Evolutionary conservation across 2,888 invertebrate species (phyloP).

Genomic region (Phaedon cochleariae): DNA sequence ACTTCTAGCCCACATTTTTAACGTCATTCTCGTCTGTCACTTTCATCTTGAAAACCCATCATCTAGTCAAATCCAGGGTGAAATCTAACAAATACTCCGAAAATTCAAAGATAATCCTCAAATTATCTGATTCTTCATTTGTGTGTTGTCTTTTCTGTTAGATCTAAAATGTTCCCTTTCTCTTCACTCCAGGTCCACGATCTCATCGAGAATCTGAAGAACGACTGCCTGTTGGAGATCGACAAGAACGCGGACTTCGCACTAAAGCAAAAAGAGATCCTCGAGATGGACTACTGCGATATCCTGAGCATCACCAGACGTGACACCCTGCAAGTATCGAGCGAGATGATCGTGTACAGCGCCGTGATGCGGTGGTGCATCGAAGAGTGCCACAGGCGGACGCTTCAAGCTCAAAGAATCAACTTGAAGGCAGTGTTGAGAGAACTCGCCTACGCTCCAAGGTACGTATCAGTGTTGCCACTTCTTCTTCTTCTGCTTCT

Average conservation of each 20-base stretch:
- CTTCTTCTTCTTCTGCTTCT: too few species aligned
- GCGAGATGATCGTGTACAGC: slow-evolving; percentile 70
- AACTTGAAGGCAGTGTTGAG: slow-evolving; percentile 65
- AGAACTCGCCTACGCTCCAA: slow-evolving; percentile 55
- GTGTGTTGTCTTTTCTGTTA: too few species aligned
- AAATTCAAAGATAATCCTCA: too few species aligned
- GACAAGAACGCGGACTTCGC: slow-evolving; percentile 67
- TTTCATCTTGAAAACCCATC: too few species aligned
- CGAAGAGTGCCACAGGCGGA: slow-evolving; percentile 66
- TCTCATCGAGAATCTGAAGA: slow-evolving; percentile 70
- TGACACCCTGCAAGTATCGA: slow-evolving; percentile 72
- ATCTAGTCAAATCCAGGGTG: too few species aligned
- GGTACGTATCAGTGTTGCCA: too few species aligned
- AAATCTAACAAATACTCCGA: too few species aligned
- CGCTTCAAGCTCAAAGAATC: slow-evolving; percentile 63
- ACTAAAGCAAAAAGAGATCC: slow-evolving; percentile 66
- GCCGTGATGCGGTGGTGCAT: slow-evolving; percentile 72
- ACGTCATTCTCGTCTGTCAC: too few species aligned
- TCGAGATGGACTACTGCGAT: slow-evolving; percentile 72
- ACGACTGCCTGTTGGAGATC: slow-evolving; percentile 72
- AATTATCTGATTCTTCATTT: too few species aligned
- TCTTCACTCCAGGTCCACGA: slow-evolving; percentile 54
- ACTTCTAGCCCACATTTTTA: too few species aligned
- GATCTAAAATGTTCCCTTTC: too few species aligned
- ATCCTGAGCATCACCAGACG: slow-evolving; percentile 72